phyloP scores from a whole-genome alignment of 2,113 vertebrate genomes.

The Sinocyclocheilus maitianheensis region DNA sequence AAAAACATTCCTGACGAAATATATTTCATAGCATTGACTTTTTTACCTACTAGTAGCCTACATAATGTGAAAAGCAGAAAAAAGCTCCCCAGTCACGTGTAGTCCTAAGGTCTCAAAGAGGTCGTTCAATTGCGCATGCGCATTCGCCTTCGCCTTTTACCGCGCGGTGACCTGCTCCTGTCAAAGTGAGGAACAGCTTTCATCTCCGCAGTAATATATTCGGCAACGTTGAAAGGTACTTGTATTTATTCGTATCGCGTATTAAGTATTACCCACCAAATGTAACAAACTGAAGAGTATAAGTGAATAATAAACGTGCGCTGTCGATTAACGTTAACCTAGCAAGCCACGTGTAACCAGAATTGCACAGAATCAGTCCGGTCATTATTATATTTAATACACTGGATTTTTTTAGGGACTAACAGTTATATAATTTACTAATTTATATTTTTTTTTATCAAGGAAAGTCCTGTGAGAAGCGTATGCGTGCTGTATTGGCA shows the following conservation, averaged over 20 bases:
- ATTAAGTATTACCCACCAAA: neutral
- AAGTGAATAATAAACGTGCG: neutral
- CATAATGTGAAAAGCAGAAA: neutral
- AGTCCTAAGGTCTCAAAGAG: neutral
- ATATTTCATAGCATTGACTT: neutral
- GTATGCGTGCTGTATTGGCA: neutral
- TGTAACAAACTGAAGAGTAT: neutral
- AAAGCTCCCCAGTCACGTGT: neutral
- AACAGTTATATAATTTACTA: neutral
- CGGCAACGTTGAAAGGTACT: neutral
- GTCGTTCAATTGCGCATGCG: constrained; percentile 46
- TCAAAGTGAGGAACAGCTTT: neutral
- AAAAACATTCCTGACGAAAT: neutral
- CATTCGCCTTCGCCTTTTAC: neutral
- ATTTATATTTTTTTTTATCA: no score
- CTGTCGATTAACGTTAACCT: neutral
- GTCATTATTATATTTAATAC: neutral
- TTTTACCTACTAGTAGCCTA: neutral
- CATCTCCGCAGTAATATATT: neutral
- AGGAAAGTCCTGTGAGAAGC: neutral
- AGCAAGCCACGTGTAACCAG: neutral
- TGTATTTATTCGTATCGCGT: neutral
- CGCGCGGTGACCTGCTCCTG: neutral
- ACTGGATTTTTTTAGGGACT: neutral
- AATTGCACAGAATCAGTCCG: neutral